Percentiles rank a stretch among this genome's conserved stretches.
phyloP scores from a whole-genome alignment of 2,888 invertebrate genomes.

The Drosophila anceps region DNA sequence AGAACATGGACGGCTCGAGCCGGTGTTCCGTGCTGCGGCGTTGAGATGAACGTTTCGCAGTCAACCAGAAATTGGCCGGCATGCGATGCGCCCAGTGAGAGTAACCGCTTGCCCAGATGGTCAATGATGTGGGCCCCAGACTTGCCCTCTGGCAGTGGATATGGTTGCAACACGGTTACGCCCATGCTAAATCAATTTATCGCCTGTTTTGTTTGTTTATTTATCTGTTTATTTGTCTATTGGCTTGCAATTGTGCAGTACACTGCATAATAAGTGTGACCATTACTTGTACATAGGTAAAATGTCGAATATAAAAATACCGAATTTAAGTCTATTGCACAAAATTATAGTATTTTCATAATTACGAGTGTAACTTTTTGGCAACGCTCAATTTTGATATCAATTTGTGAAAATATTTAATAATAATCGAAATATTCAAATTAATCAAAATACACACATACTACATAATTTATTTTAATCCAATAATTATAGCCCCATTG shows the following conservation, averaged over 20 bases:
- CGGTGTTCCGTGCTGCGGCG: constrained; percentile 88
- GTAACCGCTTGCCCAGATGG: constrained; percentile 92
- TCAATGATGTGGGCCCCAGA: constrained; percentile 97
- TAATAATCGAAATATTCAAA: background rate
- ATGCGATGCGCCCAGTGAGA: constrained; percentile 92
- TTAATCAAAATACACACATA: background rate
- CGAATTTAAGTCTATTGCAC: no score
- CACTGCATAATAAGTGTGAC: background rate
- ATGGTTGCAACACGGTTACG: constrained; percentile 89
- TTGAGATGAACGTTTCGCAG: constrained; percentile 96
- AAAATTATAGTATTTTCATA: background rate
- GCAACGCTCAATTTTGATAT: background rate
- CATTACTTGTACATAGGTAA: background rate
- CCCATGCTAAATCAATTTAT: constrained; percentile 67
- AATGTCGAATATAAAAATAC: constrained; percentile 1
- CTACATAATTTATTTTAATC: background rate
- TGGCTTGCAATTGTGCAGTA: background rate
- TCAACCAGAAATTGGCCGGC: constrained; percentile 97
- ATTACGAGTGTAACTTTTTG: background rate
- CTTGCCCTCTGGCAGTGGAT: constrained; percentile 94
- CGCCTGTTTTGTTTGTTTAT: background rate
- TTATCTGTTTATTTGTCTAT: background rate
- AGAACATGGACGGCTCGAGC: constrained; percentile 95
- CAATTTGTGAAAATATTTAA: background rate
- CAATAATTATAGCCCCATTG: background rate